Evolutionary conservation across 2,797 vertebrate genomes (phyloP), one percentile per base, ranked within the genome.

Genomic region (Xenentodon cancila): DNA sequence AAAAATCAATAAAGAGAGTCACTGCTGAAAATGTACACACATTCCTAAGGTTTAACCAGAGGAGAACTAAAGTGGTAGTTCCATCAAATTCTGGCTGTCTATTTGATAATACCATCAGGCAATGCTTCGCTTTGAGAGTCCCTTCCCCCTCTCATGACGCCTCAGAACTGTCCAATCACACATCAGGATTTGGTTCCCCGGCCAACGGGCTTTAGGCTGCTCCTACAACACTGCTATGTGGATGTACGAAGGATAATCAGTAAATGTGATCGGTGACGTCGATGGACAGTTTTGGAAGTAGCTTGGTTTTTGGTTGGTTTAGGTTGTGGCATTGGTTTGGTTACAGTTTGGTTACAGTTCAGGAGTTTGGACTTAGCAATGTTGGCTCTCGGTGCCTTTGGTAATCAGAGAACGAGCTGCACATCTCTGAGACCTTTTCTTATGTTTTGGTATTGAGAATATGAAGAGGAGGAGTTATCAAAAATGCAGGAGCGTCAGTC

Each of bases 11-110:
- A 84, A 89, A 92, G 81, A 85, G 58, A 93, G 93, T 93, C 92
- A 94, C 95, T 95, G 96, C 93, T 96, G 95, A 89, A 93, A 93
- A 94, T 93, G 91, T 93, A 93, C 92, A 94, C 92, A 96, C 95
- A 91, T 93, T 96, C 94, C 92, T 93, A 93, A 91, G 84, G 93
- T 93, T 94, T 84, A 92, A 94, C 94, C 95, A 94, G 79, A 94
- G 94, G 94, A 93, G 87, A 85, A 82, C 88, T 89, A 82, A 91
- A 93, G 90, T 93, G 92, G 92, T 93, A 89, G 90, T 90, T 93
- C 92, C 91, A 88, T 92, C 87, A 71, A 79, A 86, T 92, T 90
- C 80, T 73, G 90, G 87, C 85, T 71, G 71, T 85, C 70, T 87
- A 86, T 59, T 77, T 58, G 45, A 82, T 84, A 84, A 91, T 82